phyloP scores from a whole-genome alignment of 2,113 vertebrate genomes.

The Lynx canadensis region DNA sequence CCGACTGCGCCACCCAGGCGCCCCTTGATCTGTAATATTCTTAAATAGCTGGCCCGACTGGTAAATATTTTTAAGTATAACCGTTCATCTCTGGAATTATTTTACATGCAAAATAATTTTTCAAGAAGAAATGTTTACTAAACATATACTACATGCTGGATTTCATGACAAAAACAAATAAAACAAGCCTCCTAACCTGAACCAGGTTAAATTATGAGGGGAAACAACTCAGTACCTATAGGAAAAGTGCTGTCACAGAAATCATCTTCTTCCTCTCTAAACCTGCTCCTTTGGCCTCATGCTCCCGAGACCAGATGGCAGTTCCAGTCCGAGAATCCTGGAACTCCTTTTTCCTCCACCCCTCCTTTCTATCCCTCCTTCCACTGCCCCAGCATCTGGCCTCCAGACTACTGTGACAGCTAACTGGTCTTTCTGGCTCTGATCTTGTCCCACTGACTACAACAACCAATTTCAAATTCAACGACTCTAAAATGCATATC shows the following conservation, averaged over 20 bases:
- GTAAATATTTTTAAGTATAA: not conserved
- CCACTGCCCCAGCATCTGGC: not conserved
- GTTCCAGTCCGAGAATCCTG: not conserved
- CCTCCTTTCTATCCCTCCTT: not conserved
- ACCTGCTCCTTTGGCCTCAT: not conserved
- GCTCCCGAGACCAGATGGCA: not conserved
- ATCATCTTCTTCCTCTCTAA: not conserved
- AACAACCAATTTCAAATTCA: not conserved
- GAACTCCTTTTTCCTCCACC: not conserved
- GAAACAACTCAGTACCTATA: not conserved
- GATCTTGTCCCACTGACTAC: not conserved
- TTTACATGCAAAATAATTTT: slow-evolving; percentile 27
- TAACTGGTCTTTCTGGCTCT: not conserved
- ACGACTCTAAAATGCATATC: not conserved
- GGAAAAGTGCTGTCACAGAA: not conserved
- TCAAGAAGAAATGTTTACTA: not conserved
- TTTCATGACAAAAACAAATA: not conserved
- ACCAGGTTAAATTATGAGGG: not conserved
- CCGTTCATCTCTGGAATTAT: not conserved
- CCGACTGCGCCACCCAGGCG: no score
- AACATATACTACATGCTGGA: not conserved
- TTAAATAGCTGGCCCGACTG: not conserved
- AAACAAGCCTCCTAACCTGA: not conserved
- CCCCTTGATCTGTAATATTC: not conserved
- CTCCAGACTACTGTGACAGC: not conserved